These are phyloP conservation scores for Cacatua alba DNA, from an alignment of 2,113 vertebrate species.

Conservation along the genomic window DNA sequence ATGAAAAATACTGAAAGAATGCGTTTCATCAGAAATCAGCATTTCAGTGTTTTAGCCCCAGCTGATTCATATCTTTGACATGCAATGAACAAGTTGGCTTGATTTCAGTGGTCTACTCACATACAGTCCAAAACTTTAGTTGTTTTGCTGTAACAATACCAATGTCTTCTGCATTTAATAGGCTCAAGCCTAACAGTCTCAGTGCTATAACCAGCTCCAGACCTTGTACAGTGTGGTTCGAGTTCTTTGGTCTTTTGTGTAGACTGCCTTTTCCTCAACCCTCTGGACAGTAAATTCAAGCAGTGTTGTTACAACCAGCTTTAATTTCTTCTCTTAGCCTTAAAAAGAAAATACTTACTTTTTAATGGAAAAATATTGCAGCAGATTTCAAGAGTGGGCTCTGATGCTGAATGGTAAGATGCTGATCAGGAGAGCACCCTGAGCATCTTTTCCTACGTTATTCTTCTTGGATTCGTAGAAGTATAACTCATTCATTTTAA, in stretches of 20 bases:
- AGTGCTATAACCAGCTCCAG: background rate
- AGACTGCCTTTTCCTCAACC: background rate
- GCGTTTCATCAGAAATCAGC: background rate
- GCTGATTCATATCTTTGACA: background rate
- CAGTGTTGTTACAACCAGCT: background rate
- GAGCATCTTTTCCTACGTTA: background rate
- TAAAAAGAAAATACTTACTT: background rate
- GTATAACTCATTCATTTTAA: fast-evolving
- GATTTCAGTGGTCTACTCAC: background rate
- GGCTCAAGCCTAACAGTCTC: background rate
- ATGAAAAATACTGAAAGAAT: background rate
- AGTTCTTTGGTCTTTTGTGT: background rate
- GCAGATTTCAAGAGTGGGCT: background rate
- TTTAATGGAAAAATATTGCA: background rate
- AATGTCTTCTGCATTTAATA: background rate
- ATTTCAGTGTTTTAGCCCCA: background rate
- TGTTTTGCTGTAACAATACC: background rate
- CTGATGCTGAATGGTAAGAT: background rate
- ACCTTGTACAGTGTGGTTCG: background rate
- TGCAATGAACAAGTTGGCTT: background rate
- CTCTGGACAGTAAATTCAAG: background rate
- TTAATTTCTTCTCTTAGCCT: background rate
- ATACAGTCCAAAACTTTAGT: background rate
- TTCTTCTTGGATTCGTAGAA: background rate
- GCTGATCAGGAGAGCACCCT: background rate